These are phyloP conservation scores for Agonopterix alstromeriana DNA, from an alignment of 2,888 invertebrate species.

Conservation along the genomic window DNA sequence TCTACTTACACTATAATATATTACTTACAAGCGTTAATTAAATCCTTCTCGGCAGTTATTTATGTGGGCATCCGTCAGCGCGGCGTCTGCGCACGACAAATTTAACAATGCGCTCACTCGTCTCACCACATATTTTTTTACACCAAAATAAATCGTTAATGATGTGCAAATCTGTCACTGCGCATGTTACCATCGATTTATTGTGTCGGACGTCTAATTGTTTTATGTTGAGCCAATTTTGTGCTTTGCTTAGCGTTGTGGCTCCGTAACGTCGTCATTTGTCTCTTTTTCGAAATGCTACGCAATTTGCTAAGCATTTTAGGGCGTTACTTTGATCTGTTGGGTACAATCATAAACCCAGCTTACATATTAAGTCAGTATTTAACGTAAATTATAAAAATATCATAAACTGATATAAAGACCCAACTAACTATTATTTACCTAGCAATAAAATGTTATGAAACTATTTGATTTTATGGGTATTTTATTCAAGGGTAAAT, in stretches of 20 bases:
- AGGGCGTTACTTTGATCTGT: too few relatives aligned
- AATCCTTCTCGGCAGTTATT: constrained; percentile 49
- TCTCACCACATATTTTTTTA: constrained; percentile 12
- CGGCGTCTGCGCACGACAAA: constrained; percentile 52
- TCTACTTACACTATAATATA: neutral
- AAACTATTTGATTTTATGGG: constrained; percentile 7
- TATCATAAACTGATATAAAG: too few relatives aligned
- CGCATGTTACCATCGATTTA: constrained; percentile 52
- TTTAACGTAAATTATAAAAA: too few relatives aligned
- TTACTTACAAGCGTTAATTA: constrained; percentile 23
- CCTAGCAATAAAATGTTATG: too few relatives aligned
- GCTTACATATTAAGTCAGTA: too few relatives aligned
- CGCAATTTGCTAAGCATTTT: neutral
- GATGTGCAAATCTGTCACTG: constrained; percentile 67
- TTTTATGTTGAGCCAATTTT: constrained; percentile 23
- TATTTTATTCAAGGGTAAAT: too few relatives aligned
- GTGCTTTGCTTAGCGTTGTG: constrained; percentile 21
- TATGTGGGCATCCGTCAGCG: constrained; percentile 57
- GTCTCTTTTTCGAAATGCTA: neutral
- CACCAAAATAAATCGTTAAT: constrained; percentile 46
- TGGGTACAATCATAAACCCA: too few relatives aligned
- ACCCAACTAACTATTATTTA: too few relatives aligned
- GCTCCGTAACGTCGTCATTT: neutral
- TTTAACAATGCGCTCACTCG: constrained; percentile 62
- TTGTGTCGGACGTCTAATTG: constrained; percentile 38